Evolutionary conservation across 2,888 invertebrate genomes (phyloP), one percentile per base, ranked within the genome.

Genomic region (Trichopoda pennipes): DNA sequence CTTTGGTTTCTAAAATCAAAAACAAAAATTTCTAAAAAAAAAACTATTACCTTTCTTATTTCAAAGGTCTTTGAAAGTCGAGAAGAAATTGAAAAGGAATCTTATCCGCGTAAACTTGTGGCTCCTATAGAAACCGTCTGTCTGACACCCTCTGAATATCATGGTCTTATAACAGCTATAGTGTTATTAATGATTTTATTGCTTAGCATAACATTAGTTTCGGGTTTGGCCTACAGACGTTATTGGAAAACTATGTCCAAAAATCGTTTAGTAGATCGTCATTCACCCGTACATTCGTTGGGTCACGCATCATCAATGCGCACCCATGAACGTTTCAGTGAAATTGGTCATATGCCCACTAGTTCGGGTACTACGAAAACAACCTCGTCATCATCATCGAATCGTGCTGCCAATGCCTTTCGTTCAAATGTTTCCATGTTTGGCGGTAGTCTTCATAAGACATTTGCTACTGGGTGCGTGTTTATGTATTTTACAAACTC

Each of bases 111-210:
- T 69, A 93, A 93, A 38, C 92, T 94, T 0, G 92, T 94, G 0
- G 94, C 94, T 0, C 93, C 95, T 8, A 91, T 93, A 44, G 93
- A 95, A 83, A 95, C 94, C 0, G 94, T 97, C 23, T 97, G 97
- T 89, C 93, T 97, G 80, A 94, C 96, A 1, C 94, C 94, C 3
- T 94, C 95, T 72, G 96, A 97, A 90, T 97, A 97, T 90, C 95
- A 97, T 87, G 95, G 96, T 0, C 91, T 97, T n/a, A 93, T 97
- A 69, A 94, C 95, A 2, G 95, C 96, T 0, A 93, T 97, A 0
- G 94, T 96, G 80, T 93, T 95, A 14, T 92, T 97, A 42, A 93
- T 96, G 85, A 94, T 95, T 10, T 91, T 96, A 47, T 90, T 97
- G 19, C 92, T 96, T 80, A 95, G 95, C 51, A 94, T 96, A 86